Conservation (phyloP, 2,888 invertebrate species). For the Drosophila quinaria region DNA sequence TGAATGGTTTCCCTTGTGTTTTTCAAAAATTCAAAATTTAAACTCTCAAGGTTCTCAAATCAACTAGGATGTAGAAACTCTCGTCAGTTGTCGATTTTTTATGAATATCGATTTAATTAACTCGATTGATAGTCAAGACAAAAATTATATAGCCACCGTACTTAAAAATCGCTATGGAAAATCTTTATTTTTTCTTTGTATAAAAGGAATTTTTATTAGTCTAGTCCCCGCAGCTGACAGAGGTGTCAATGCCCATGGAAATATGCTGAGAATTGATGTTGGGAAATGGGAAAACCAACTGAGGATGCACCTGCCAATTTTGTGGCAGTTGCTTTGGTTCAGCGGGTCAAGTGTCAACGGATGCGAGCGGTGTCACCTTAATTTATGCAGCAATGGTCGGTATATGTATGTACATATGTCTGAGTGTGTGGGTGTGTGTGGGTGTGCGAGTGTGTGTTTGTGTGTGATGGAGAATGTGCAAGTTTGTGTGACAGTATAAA, state of each 20-base stretch:
- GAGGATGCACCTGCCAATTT: conserved; percentile 59
- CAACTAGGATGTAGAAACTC: no score
- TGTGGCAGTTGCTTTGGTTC: conserved; percentile 37
- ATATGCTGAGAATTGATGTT: conserved; percentile 14
- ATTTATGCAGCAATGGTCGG: conserved; percentile 65
- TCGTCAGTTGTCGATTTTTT: no score
- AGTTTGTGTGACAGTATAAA: conserved; percentile 49
- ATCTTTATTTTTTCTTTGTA: no score
- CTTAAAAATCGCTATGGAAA: no score
- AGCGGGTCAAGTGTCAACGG: conserved; percentile 63
- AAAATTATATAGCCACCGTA: no score
- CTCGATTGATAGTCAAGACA: no score
- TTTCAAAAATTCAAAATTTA: no score
- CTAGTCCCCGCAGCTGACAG: background rate
- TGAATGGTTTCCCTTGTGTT: no score
- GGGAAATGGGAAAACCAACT: conserved; percentile 50
- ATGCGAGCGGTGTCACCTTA: conserved; percentile 50
- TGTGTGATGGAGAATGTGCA: conserved; percentile 2
- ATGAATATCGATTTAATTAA: no score
- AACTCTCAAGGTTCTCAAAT: no score
- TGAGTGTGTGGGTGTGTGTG: conserved; percentile 5
- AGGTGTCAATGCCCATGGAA: conserved; percentile 2
- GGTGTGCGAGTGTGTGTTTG: conserved; percentile 13
- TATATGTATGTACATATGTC: conserved; percentile 2
- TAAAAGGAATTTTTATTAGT: background rate